Conservation (phyloP, 2,888 invertebrate species). For the Spodoptera picta region DNA sequence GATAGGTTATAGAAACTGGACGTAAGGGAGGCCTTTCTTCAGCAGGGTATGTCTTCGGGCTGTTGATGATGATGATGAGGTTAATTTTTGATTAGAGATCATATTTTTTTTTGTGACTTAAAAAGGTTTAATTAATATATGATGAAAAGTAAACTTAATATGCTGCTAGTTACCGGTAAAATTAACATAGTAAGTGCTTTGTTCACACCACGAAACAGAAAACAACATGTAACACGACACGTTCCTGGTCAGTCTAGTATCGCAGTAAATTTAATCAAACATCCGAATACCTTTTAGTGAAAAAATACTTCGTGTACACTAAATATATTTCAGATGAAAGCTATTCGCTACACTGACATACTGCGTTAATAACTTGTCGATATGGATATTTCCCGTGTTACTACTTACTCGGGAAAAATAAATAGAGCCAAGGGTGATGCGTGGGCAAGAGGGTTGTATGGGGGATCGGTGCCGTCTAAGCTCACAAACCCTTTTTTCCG, state of each 20-base stretch:
- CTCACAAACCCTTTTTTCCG: conserved; percentile 84
- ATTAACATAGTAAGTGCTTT: too few relatives aligned
- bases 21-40: too few relatives aligned
- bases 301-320: conserved; percentile 2
- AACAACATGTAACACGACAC: too few relatives aligned
- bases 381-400: conserved; percentile 71
- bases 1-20: too few relatives aligned
- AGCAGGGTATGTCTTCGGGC: too few relatives aligned
- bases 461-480: conserved; percentile 75
- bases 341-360: conserved; percentile 25
- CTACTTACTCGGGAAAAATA: conserved; percentile 76
- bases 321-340: conserved; percentile 18
- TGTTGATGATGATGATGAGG: too few relatives aligned
- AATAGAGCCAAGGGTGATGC: conserved; percentile 78
- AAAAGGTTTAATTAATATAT: not conserved
- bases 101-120: too few relatives aligned
- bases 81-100: too few relatives aligned
- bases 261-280: conserved; percentile 1
- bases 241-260: not conserved
- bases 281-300: not conserved
- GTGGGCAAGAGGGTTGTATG: conserved; percentile 73
- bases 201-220: too few relatives aligned
- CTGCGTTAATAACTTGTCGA: conserved; percentile 59
- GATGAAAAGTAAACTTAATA: not conserved
- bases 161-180: not conserved